These are phyloP conservation scores for Euwallacea similis DNA, from an alignment of 1,140 invertebrate genomes.

Conservation along the genomic window DNA sequence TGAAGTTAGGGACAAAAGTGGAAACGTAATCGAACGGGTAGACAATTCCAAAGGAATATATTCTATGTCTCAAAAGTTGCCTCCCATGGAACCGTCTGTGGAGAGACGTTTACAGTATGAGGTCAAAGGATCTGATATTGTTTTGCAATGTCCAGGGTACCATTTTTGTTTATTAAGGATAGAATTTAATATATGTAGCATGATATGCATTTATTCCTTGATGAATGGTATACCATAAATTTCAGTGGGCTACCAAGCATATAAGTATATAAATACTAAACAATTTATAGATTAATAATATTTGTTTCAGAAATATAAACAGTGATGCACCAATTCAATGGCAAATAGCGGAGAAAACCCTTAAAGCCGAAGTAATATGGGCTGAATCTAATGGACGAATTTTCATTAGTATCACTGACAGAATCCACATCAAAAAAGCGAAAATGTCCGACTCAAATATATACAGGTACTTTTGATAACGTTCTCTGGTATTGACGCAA, in stretches of 20 bases:
- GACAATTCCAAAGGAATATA: slow-evolving; percentile 65
- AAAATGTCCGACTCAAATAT: slow-evolving; percentile 57
- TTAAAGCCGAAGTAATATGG: slow-evolving; percentile 52
- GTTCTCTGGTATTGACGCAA: slow-evolving; percentile 7
- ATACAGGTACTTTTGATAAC: slow-evolving; percentile 55
- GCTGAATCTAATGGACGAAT: slow-evolving; percentile 55
- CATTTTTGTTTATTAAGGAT: background rate
- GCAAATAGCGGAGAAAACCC: slow-evolving; percentile 55
- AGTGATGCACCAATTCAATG: slow-evolving; percentile 57
- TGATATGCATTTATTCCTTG: no score
- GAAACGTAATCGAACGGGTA: slow-evolving; percentile 60
- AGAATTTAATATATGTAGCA: background rate
- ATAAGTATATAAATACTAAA: background rate
- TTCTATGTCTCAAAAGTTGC: slow-evolving; percentile 59
- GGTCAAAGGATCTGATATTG: slow-evolving; percentile 50
- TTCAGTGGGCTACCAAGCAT: no score
- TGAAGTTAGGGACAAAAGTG: slow-evolving; percentile 57
- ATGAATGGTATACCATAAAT: no score
- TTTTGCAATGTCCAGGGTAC: slow-evolving; percentile 62
- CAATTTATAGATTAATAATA: no score
- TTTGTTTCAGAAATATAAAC: slow-evolving; percentile 55
- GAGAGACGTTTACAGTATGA: slow-evolving; percentile 56
- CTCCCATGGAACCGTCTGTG: slow-evolving; percentile 53
- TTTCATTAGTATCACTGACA: slow-evolving; percentile 54
- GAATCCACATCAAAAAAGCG: slow-evolving; percentile 56